These are phyloP conservation scores for Ptychodera flava DNA, from an alignment of 35 echinoderm and acorn worm genomes.

Conservation along the genomic window DNA sequence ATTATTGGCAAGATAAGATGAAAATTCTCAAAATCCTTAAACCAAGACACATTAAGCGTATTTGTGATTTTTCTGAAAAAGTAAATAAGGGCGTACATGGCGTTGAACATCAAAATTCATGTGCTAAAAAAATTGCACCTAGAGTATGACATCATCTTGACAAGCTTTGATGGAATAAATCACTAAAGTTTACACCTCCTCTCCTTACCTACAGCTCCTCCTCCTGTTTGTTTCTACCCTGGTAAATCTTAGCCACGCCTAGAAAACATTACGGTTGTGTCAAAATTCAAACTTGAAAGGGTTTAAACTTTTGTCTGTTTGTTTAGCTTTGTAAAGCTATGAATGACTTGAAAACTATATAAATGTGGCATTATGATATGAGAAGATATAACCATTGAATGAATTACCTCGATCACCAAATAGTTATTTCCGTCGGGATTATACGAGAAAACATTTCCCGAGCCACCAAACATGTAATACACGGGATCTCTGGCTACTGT, in stretches of 20 bases:
- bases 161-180: too few relatives aligned
- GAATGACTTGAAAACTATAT: too few relatives aligned
- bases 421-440: neutral
- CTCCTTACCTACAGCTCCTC: too few relatives aligned
- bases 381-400: neutral
- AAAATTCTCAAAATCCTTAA: neutral
- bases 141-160: too few relatives aligned
- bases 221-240: too few relatives aligned
- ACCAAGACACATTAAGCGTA: neutral
- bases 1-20: neutral
- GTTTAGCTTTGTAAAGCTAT: too few relatives aligned
- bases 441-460: neutral
- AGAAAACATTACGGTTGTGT: too few relatives aligned
- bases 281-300: too few relatives aligned
- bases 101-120: neutral
- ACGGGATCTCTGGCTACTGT: neutral
- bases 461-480: neutral
- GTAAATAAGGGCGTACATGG: neutral
- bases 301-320: neutral
- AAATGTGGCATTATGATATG: too few relatives aligned
- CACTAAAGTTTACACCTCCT: too few relatives aligned
- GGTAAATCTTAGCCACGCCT: too few relatives aligned
- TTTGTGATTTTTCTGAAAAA: too few relatives aligned
- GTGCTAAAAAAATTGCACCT: neutral
- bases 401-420: neutral